phyloP scores from a whole-genome alignment of 2,113 vertebrate genomes.

The Urocolius indicus region DNA sequence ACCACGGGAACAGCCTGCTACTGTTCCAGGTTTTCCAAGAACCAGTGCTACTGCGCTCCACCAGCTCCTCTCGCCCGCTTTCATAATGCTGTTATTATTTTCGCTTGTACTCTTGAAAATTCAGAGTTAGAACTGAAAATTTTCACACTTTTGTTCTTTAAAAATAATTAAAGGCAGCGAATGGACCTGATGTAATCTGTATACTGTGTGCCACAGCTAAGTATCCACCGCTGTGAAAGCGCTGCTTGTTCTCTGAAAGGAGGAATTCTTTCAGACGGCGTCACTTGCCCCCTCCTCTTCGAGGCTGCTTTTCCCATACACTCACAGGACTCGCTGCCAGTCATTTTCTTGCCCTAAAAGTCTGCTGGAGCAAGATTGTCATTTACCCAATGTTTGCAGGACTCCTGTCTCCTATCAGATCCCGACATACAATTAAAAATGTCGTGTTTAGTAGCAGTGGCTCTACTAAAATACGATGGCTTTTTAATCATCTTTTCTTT shows the following conservation, averaged over 20 bases:
- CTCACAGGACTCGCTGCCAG: neutral
- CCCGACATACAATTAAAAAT: neutral
- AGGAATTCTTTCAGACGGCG: constrained; percentile 29
- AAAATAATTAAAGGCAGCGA: neutral
- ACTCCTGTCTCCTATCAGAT: neutral
- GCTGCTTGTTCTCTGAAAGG: constrained; percentile 58
- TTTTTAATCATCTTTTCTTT: neutral
- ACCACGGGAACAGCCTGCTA: neutral
- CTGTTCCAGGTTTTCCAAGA: constrained; percentile 39
- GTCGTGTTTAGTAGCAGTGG: neutral
- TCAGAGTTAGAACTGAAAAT: neutral
- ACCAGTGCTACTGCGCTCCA: neutral
- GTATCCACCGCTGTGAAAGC: constrained; percentile 53
- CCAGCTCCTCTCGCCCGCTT: neutral
- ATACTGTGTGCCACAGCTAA: neutral
- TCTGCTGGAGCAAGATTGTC: neutral
- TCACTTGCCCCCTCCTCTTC: constrained; percentile 41
- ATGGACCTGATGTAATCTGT: constrained; percentile 38
- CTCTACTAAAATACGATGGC: neutral
- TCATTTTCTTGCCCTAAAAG: neutral
- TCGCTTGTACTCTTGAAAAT: constrained; percentile 7
- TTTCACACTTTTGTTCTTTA: constrained; percentile 4
- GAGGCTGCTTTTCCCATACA: neutral
- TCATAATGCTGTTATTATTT: constrained; percentile 12
- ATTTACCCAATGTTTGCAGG: neutral